These are phyloP conservation scores for Homarus gammarus DNA, from an alignment of 2,888 invertebrate species.

Conservation along the genomic window DNA sequence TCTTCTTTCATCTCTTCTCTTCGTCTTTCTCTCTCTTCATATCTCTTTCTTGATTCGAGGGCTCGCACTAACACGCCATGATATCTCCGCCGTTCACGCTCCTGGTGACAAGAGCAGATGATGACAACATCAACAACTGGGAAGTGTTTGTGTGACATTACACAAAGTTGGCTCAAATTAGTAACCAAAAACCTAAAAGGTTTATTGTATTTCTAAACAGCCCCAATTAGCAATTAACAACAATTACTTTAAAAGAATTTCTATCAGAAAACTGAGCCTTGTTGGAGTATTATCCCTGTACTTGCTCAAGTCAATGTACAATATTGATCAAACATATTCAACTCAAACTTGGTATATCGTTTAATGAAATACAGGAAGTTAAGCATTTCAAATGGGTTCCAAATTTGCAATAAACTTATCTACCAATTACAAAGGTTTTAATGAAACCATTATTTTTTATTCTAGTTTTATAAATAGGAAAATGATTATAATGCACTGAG, in stretches of 20 bases:
- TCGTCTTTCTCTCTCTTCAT: constrained; percentile 90
- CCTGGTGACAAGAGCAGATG: constrained; percentile 81
- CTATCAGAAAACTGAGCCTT: constrained; percentile 64
- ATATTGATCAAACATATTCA: neutral
- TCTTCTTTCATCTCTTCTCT: constrained; percentile 87
- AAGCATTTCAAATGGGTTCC: too few species aligned
- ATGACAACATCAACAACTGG: neutral
- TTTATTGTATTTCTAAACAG: neutral
- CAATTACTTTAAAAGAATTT: constrained; percentile 1
- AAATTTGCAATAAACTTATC: too few species aligned
- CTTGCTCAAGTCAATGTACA: neutral
- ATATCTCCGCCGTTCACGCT: constrained; percentile 92
- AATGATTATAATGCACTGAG: too few species aligned
- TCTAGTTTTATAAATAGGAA: too few species aligned
- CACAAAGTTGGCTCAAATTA: neutral
- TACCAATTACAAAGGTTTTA: too few species aligned
- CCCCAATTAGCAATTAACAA: neutral
- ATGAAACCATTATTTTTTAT: too few species aligned
- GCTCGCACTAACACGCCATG: constrained; percentile 94
- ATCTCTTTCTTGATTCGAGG: constrained; percentile 90
- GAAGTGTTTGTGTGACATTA: neutral
- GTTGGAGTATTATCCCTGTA: constrained; percentile 49
- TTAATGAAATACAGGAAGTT: neutral
- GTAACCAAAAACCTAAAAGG: neutral
- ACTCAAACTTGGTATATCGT: neutral